Percentiles rank a stretch among this genome's conserved stretches.
These are phyloP conservation scores for Takifugu flavidus DNA, from an alignment of 2,113 vertebrate species.

Conservation along the genomic window DNA sequence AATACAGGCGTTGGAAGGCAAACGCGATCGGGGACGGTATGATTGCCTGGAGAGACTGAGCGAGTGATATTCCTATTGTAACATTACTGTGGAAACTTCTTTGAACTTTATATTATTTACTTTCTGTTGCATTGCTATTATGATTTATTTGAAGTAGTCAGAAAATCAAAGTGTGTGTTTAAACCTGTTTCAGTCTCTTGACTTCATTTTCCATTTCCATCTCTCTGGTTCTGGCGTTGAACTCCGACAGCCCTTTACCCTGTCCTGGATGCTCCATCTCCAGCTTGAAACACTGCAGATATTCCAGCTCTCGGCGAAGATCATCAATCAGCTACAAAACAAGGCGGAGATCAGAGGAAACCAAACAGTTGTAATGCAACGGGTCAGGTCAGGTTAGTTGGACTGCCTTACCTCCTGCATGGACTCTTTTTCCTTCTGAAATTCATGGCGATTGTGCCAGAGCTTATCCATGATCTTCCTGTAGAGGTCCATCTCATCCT, in stretches of 20 bases:
- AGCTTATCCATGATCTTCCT: constrained; percentile 96
- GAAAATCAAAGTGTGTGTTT: neutral
- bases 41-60: too few relatives aligned
- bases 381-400: neutral
- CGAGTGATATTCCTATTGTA: too few relatives aligned
- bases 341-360: neutral
- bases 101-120: too few relatives aligned
- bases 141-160: neutral
- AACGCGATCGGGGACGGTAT: too few relatives aligned
- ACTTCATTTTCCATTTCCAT: constrained; percentile 93
- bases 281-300: constrained; percentile 91
- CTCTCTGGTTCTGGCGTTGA: constrained; percentile 84
- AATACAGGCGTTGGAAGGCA: too few relatives aligned
- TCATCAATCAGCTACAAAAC: constrained; percentile 89
- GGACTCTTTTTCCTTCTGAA: constrained; percentile 92
- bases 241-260: constrained; percentile 79
- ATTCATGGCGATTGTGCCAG: constrained; percentile 88
- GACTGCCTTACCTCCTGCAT: constrained; percentile 85
- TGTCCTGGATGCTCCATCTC: constrained; percentile 87
- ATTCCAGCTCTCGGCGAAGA: constrained; percentile 88
- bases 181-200: constrained; percentile 90
- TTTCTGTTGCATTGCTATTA: neutral
- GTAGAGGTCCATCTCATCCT: constrained; percentile 95
- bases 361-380: neutral
- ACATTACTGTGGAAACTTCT: too few relatives aligned